Conservation (phyloP, 2,113 vertebrate species). For the Trematomus loennbergii region DNA sequence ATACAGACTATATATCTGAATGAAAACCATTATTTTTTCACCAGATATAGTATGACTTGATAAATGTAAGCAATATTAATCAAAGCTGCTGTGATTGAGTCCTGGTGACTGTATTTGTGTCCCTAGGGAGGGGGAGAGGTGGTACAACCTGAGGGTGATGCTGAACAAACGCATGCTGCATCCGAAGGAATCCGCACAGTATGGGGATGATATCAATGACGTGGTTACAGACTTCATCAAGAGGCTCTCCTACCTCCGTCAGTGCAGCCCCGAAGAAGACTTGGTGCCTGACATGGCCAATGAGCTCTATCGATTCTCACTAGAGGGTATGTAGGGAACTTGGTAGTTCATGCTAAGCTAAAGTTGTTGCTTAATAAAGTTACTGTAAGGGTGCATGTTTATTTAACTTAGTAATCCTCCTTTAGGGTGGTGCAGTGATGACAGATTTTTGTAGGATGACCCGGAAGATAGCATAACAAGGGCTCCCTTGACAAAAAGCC, state of each 20-base stretch:
- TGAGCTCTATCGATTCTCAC: conserved; percentile 83
- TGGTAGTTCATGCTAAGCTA: background rate
- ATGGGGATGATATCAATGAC: conserved; percentile 67
- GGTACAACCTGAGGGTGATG: conserved; percentile 79
- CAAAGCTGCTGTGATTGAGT: too few relatives aligned
- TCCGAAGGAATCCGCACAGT: conserved; percentile 78
- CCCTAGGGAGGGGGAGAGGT: conserved; percentile 80
- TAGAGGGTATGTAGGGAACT: conserved; percentile 79
- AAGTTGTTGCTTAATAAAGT: background rate
- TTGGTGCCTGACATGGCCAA: conserved; percentile 78
- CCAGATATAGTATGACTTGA: too few relatives aligned
- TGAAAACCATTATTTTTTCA: too few relatives aligned
- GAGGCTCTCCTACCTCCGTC: conserved; percentile 73
- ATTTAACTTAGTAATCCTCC: background rate
- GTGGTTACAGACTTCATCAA: conserved; percentile 82
- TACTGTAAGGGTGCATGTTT: background rate
- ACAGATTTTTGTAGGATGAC: too few relatives aligned
- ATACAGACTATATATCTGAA: too few relatives aligned
- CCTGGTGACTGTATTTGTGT: conserved; percentile 1
- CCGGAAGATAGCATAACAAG: too few relatives aligned
- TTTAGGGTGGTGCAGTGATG: too few relatives aligned
- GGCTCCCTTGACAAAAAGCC: too few relatives aligned
- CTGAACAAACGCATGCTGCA: conserved; percentile 86
- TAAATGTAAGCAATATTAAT: too few relatives aligned
- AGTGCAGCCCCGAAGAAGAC: conserved; percentile 76